These are phyloP conservation scores for Cataglyphis livida DNA, from an alignment of 2,888 invertebrate species.

Conservation along the genomic window DNA sequence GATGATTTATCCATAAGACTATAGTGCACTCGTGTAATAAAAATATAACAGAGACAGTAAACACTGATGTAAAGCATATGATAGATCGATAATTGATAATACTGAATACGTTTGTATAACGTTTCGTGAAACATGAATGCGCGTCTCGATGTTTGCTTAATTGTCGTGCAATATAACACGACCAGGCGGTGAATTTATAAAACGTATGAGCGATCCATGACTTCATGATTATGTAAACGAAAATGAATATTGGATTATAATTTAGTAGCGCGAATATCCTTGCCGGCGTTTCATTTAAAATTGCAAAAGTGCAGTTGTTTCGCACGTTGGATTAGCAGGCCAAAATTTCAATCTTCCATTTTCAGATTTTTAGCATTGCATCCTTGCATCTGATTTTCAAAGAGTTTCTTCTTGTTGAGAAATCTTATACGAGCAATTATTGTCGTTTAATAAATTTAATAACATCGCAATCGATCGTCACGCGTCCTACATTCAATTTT, in stretches of 20 bases:
- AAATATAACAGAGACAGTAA: slow-evolving; percentile 1
- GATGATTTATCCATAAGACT: neutral
- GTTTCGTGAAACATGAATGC: slow-evolving; percentile 15
- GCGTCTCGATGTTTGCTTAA: slow-evolving; percentile 47
- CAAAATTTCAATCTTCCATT: slow-evolving; percentile 25
- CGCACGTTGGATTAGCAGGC: slow-evolving; percentile 3
- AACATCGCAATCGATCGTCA: neutral
- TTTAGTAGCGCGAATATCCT: slow-evolving; percentile 27
- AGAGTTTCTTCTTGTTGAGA: slow-evolving; percentile 39
- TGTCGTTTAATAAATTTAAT: neutral
- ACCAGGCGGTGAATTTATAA: neutral
- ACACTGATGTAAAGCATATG: neutral
- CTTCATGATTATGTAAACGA: slow-evolving; percentile 47
- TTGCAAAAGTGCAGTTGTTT: slow-evolving; percentile 36
- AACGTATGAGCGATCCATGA: slow-evolving; percentile 17
- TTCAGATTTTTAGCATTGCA: neutral
- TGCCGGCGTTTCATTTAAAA: slow-evolving; percentile 33
- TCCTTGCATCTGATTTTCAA: neutral
- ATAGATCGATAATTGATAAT: slow-evolving; percentile 31
- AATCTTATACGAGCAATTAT: slow-evolving; percentile 16
- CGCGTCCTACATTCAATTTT: neutral
- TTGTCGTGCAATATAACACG: slow-evolving; percentile 35
- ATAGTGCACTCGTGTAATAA: neutral
- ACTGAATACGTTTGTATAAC: slow-evolving; percentile 15
- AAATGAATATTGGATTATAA: slow-evolving; percentile 46